phyloP scores from a whole-genome alignment of 2,888 invertebrate genomes.

The Nomada flava region DNA sequence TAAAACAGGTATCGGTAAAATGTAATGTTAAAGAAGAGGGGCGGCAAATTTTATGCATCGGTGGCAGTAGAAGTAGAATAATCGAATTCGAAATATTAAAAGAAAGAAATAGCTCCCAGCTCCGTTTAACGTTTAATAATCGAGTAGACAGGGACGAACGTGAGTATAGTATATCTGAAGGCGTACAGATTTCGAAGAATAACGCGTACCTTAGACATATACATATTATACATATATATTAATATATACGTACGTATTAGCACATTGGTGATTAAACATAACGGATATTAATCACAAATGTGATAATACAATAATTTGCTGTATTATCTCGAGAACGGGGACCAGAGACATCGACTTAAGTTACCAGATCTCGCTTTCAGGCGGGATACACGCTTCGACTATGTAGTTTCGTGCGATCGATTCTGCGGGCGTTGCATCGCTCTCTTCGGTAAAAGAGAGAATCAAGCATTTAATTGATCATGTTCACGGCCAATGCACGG shows the following conservation, averaged over 20 bases:
- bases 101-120: neutral
- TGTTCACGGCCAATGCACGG: constrained; percentile 30
- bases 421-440: neutral
- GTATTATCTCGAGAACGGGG: constrained; percentile 64
- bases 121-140: constrained; percentile 36
- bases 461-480: constrained; percentile 31
- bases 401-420: constrained; percentile 40
- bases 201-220: constrained; percentile 52
- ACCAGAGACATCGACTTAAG: constrained; percentile 68
- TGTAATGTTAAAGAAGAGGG: neutral
- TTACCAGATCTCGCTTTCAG: constrained; percentile 54
- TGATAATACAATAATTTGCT: constrained; percentile 44
- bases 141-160: neutral
- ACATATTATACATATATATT: constrained; percentile 27
- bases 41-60: neutral
- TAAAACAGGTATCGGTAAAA: too few species aligned
- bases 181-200: constrained; percentile 34
- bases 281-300: constrained; percentile 42
- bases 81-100: neutral
- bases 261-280: constrained; percentile 48
- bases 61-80: neutral
- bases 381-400: constrained; percentile 33
- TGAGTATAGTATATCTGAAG: constrained; percentile 20
- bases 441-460: constrained; percentile 31
- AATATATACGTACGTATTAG: constrained; percentile 44